These are phyloP conservation scores for Drosophila mimetica DNA, from an alignment of 2,888 invertebrate genomes.

Conservation along the genomic window DNA sequence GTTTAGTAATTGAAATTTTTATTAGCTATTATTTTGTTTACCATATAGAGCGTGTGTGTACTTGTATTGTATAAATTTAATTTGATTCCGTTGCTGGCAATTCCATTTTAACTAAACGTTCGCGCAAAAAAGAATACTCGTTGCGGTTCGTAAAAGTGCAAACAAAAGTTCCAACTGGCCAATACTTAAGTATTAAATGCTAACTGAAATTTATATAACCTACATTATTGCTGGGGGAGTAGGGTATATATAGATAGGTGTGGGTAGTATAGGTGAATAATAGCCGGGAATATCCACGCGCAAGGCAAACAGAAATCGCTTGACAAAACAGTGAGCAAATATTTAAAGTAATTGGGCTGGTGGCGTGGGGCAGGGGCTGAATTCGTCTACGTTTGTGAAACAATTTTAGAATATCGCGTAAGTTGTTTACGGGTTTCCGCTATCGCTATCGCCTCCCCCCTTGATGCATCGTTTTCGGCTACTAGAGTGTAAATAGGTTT, in stretches of 20 bases:
- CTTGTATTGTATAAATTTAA: conserved; percentile 54
- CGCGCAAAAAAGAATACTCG: conserved; percentile 20
- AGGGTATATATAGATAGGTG: not conserved
- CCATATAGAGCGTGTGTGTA: conserved; percentile 61
- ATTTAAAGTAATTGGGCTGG: conserved; percentile 49
- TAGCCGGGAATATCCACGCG: conserved; percentile 34
- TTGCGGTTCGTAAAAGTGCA: conserved; percentile 46
- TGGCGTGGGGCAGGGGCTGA: conserved; percentile 32
- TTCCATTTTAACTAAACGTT: conserved; percentile 48
- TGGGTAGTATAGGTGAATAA: conserved; percentile 12
- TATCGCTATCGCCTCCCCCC: conserved; percentile 1
- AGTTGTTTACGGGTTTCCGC: conserved; percentile 14
- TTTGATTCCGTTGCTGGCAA: conserved; percentile 64
- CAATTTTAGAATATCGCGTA: conserved; percentile 44
- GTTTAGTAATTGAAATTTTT: conserved; percentile 67
- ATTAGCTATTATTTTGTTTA: conserved; percentile 65
- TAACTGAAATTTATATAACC: conserved; percentile 76
- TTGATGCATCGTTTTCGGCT: conserved; percentile 60
- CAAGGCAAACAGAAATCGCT: conserved; percentile 56
- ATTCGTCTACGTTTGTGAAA: conserved; percentile 62
- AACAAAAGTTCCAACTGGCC: conserved; percentile 55
- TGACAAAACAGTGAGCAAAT: conserved; percentile 56
- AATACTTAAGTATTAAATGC: conserved; percentile 65
- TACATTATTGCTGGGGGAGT: conserved; percentile 47
- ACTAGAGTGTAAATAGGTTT: conserved; percentile 55